Evolutionary conservation across 2,113 vertebrate genomes (phyloP).

Genomic region (Pluvianellus socialis): DNA sequence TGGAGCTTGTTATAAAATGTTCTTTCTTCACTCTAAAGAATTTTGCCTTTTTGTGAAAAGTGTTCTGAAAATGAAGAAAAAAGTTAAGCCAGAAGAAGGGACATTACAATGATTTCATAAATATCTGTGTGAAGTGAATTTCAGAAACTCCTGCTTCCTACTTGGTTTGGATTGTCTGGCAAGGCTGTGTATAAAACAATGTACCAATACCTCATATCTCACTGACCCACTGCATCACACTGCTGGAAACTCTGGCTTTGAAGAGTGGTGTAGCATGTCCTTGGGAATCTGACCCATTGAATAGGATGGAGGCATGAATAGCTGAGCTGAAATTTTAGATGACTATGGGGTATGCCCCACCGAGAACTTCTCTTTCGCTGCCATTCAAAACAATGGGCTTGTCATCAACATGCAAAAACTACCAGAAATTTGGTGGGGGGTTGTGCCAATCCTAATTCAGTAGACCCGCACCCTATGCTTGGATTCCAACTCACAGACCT

Average conservation of each 20-base stretch:
- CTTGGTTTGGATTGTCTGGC: neutral
- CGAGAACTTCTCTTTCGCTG: neutral
- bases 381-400: neutral
- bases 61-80: neutral
- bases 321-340: neutral
- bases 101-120: neutral
- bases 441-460: neutral
- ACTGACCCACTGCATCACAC: neutral
- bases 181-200: neutral
- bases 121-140: neutral
- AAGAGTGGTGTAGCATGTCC: neutral
- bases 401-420: neutral
- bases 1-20: neutral
- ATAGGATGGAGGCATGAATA: neutral
- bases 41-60: neutral
- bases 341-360: neutral
- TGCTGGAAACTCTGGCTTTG: neutral
- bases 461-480: neutral
- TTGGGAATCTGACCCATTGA: neutral
- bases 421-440: neutral
- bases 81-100: neutral
- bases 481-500: conserved; percentile 67
- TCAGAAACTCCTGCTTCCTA: neutral
- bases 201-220: neutral
- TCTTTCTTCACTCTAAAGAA: neutral